Evolutionary conservation across 2,888 invertebrate genomes (phyloP).

Genomic region (Xylota sylvarum): DNA sequence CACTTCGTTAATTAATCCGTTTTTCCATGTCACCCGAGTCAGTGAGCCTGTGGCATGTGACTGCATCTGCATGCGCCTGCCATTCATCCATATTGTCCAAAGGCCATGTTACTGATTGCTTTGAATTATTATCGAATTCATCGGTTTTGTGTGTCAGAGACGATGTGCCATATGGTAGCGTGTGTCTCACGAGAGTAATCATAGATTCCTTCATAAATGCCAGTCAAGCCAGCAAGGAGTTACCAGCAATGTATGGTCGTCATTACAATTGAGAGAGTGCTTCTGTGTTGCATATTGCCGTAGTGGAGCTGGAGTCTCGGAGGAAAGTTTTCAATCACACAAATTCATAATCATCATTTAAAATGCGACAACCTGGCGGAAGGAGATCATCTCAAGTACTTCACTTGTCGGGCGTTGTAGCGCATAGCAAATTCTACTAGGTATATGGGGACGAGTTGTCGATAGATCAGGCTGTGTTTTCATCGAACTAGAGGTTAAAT

Average conservation of each 20-base stretch:
- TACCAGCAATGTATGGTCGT: conserved; percentile 49
- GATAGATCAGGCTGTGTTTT: no score
- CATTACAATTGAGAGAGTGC: conserved; percentile 59
- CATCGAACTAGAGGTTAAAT: no score
- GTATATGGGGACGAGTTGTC: no score
- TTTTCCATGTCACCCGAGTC: conserved; percentile 71
- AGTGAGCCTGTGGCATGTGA: conserved; percentile 51
- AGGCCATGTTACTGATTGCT: conserved; percentile 59
- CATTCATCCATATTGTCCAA: conserved; percentile 63
- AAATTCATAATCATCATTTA: conserved; percentile 57
- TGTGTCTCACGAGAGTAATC: conserved; percentile 59
- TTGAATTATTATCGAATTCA: conserved; percentile 73
- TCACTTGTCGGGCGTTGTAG: conserved; percentile 35
- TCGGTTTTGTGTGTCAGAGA: conserved; percentile 61
- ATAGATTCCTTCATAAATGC: conserved; percentile 75
- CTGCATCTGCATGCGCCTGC: conserved; percentile 62
- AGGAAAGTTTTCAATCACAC: conserved; percentile 46
- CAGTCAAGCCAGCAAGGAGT: conserved; percentile 63
- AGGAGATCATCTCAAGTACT: conserved; percentile 30
- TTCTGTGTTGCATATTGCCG: conserved; percentile 42
- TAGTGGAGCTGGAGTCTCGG: neutral
- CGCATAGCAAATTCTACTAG: no score
- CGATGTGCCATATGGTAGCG: conserved; percentile 70
- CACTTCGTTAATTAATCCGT: conserved; percentile 77
- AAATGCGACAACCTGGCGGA: conserved; percentile 33